phyloP scores from a whole-genome alignment of 1,140 invertebrate species.

The Vanessa tameamea region DNA sequence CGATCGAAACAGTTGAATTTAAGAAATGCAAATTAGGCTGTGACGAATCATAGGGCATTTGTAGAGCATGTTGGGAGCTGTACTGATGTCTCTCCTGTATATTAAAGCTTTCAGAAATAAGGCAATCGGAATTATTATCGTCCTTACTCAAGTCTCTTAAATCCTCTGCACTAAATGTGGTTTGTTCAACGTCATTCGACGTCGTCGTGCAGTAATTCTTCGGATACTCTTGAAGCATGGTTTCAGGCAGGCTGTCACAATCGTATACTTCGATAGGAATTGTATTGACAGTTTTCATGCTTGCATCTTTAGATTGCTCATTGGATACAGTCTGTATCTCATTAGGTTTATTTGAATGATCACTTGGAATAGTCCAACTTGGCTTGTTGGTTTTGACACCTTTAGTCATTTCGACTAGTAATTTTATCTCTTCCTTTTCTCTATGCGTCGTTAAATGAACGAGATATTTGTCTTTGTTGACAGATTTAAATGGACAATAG shows the following conservation, averaged over 20 bases:
- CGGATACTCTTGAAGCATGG: slow-evolving; percentile 58
- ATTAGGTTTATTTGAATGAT: slow-evolving; percentile 44
- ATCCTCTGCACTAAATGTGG: slow-evolving; percentile 52
- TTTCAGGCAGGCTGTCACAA: slow-evolving; percentile 69
- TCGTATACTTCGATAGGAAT: slow-evolving; percentile 75
- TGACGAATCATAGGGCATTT: slow-evolving; percentile 55
- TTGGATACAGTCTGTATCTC: slow-evolving; percentile 38
- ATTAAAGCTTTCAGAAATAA: slow-evolving; percentile 64
- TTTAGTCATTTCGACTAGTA: slow-evolving; percentile 65
- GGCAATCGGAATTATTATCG: slow-evolving; percentile 70
- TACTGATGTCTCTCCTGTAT: slow-evolving; percentile 64
- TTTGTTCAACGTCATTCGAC: slow-evolving; percentile 44
- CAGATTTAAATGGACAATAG: slow-evolving; percentile 80
- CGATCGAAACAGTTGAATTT: slow-evolving; percentile 59
- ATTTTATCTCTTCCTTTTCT: slow-evolving; percentile 66
- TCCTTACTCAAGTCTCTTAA: slow-evolving; percentile 68
- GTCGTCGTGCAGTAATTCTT: slow-evolving; percentile 59
- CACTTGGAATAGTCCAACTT: slow-evolving; percentile 72
- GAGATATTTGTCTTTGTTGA: slow-evolving; percentile 80
- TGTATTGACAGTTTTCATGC: slow-evolving; percentile 55
- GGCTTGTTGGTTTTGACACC: slow-evolving; percentile 55
- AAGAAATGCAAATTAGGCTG: slow-evolving; percentile 65
- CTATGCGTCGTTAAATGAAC: slow-evolving; percentile 70
- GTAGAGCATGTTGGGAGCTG: slow-evolving; percentile 52
- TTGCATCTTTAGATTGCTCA: slow-evolving; percentile 48